A percentile compares a stretch with the other conserved stretches of the same genome.
These are phyloP conservation scores for Conus ventricosus DNA, from an alignment of 1,140 invertebrate genomes.

Conservation along the genomic window DNA sequence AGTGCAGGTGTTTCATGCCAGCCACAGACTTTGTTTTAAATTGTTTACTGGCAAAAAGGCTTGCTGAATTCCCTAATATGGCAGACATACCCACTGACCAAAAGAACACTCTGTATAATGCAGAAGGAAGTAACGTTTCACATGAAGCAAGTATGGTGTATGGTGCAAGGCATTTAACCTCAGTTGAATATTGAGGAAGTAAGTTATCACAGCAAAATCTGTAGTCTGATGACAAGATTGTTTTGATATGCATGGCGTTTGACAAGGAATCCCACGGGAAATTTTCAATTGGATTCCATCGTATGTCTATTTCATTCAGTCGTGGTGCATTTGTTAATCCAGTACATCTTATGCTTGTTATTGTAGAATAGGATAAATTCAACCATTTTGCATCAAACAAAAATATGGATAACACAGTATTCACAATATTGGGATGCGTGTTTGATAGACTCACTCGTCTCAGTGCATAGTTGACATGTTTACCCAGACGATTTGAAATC, in stretches of 20 bases:
- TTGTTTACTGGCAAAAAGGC: not conserved
- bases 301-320: too few species aligned
- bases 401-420: constrained; percentile 6
- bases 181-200: constrained; percentile 30
- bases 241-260: not conserved
- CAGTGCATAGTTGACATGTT: not conserved
- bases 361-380: not conserved
- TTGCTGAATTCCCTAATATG: constrained; percentile 45
- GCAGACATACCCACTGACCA: constrained; percentile 49
- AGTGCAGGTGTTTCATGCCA: constrained; percentile 49
- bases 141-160: constrained; percentile 50
- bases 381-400: constrained; percentile 9
- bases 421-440: not conserved
- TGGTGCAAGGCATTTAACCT: constrained; percentile 13
- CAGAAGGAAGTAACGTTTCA: constrained; percentile 41
- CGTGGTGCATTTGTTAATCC: too few species aligned
- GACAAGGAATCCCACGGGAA: too few species aligned
- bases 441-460: too few species aligned
- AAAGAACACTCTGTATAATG: constrained; percentile 37
- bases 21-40: constrained; percentile 34
- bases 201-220: constrained; percentile 44
- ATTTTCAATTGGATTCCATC: too few species aligned
- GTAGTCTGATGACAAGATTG: constrained; percentile 40
- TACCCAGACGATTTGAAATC: constrained; percentile 1
- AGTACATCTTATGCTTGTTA: not conserved